Percentiles rank a stretch among this genome's conserved stretches.
phyloP scores from a whole-genome alignment of 1,140 invertebrate genomes.

The Holotrichia oblita region DNA sequence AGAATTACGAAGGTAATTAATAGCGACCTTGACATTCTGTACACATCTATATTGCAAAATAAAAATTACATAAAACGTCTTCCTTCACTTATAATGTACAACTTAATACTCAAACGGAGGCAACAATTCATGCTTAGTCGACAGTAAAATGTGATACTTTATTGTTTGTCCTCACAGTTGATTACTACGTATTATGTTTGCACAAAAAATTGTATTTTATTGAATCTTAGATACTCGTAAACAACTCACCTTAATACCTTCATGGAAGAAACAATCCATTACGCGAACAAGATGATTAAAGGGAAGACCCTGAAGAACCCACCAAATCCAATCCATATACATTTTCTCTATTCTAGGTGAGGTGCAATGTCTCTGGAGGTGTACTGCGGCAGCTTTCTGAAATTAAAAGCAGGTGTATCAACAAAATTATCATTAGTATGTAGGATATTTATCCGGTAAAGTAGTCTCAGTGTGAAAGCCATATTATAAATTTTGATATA shows the following conservation, averaged over 20 bases:
- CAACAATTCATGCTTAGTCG: neutral
- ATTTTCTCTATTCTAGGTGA: constrained; percentile 76
- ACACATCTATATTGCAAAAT: neutral
- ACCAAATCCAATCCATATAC: constrained; percentile 94
- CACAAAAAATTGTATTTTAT: neutral
- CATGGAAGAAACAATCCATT: constrained; percentile 96
- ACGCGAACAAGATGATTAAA: constrained; percentile 94
- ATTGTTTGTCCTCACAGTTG: neutral
- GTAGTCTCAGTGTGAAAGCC: too few species aligned
- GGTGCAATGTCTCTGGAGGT: constrained; percentile 77
- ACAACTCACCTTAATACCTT: constrained; percentile 86
- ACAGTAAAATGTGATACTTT: neutral
- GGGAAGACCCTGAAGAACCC: constrained; percentile 93
- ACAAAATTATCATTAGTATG: neutral
- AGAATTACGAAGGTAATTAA: neutral
- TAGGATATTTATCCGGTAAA: neutral
- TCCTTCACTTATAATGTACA: neutral
- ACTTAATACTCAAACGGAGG: neutral
- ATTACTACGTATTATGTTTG: neutral
- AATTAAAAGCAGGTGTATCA: constrained; percentile 53
- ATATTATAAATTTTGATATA: too few species aligned
- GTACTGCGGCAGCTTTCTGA: constrained; percentile 87
- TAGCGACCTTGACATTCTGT: neutral
- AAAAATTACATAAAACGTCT: neutral
- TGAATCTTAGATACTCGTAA: neutral